Base-by-base conservation (phyloP, 2,888 invertebrate genomes). In the Eubasilissa splendida region DNA sequence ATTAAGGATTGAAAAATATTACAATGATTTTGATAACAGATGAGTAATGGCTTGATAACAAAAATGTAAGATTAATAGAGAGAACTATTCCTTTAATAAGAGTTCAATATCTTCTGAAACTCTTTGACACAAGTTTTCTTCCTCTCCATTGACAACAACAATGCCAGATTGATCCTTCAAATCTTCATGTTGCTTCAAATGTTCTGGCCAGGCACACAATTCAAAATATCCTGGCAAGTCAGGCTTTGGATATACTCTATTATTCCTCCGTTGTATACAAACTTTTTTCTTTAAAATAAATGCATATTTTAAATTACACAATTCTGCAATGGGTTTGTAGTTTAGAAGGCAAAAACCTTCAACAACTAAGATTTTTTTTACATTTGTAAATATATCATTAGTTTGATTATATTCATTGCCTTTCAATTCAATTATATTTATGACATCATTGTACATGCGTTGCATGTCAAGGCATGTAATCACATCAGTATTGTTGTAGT, bases 181-280 rank as follows among this genome's bases (percentile, higher is more conserved):
- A 85, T 92, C 90, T 33, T 87, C 84, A 59, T 91, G 87, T 85
- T 94, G 92, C 85, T 88, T 89, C 80, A 93, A 85, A 86, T 97
- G 96, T 86, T 94, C 93, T 14, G 97, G 97, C 97, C 97, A 98
- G n/a, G 95, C 96, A 86, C 95, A 93, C 84, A 88, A 88, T 63
- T 97, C 96, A 89, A 97, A 97, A 89, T 97, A 98, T 0, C 96
- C 96, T 0, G 93, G 93, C 0, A 94, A 90, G 89, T 98, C 97
- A 1, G 97, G 95, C 31, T 98, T 97, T 76, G 94, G 93, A 87
- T 98, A 98, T 52, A 95, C 89, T 53, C 95, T 89, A 31, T 85
- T 85, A 50, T 87, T 86, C 81, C 96, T 91, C 33, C 97, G 90
- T 53, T 90, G 85, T 84, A 88, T 88, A 85, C 96, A 96, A 86